phyloP scores from a whole-genome alignment of 2,797 vertebrate species.

The Lacerta agilis region DNA sequence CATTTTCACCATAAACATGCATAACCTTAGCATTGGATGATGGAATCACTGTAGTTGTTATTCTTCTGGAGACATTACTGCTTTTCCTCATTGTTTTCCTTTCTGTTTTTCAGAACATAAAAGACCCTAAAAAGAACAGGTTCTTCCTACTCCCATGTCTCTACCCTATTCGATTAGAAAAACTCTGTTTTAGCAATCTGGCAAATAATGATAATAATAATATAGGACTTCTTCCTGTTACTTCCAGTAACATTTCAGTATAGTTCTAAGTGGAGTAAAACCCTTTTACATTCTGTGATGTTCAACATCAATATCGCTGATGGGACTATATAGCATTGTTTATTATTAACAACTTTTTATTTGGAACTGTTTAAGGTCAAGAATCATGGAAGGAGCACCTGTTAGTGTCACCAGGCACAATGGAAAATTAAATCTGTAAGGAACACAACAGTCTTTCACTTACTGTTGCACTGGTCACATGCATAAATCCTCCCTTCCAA shows the following conservation, averaged over 20 bases:
- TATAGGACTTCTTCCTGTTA: not conserved
- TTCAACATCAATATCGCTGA: not conserved
- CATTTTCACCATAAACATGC: not conserved
- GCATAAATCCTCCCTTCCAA: constrained; percentile 97
- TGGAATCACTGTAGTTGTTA: not conserved
- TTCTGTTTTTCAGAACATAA: not conserved
- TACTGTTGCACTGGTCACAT: constrained; percentile 98
- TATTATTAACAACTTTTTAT: not conserved
- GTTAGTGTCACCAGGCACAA: not conserved
- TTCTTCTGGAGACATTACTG: not conserved
- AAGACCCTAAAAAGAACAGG: not conserved
- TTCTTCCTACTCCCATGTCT: no score
- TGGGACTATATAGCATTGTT: not conserved
- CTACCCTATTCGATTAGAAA: not conserved
- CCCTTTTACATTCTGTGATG: not conserved
- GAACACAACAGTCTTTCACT: constrained; percentile 67
- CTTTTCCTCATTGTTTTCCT: not conserved
- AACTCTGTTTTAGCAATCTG: not conserved
- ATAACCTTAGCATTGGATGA: not conserved
- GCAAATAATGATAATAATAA: not conserved
- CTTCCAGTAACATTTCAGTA: not conserved
- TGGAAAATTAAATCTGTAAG: not conserved
- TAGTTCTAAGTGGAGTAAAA: not conserved
- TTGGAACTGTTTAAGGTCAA: not conserved
- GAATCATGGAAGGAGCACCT: not conserved